A percentile compares a stretch with the other conserved stretches of the same genome.
Conservation (phyloP, 1,140 invertebrate species). For the Drosophila sp. region DNA sequence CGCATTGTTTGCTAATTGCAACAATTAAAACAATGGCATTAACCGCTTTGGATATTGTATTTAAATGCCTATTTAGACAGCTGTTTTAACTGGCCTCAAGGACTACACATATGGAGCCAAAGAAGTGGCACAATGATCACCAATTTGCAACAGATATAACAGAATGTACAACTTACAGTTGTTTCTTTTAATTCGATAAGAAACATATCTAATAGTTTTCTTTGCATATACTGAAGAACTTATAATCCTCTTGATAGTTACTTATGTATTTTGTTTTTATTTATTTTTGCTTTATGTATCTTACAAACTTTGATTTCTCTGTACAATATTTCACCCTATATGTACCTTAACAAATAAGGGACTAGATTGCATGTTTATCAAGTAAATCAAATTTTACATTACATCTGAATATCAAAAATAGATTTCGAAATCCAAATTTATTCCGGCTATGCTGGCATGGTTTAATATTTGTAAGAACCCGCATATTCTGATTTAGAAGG, state of each 20-base stretch:
- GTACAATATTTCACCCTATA: no score
- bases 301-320: no score
- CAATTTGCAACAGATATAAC: background rate
- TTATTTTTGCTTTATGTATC: no score
- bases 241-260: background rate
- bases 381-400: no score
- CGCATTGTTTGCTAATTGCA: slow-evolving; percentile 63
- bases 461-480: background rate
- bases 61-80: slow-evolving; percentile 52
- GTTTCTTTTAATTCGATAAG: background rate
- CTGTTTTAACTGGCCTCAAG: slow-evolving; percentile 48
- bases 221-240: background rate
- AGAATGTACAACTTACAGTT: background rate
- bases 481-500: background rate
- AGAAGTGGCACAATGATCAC: slow-evolving; percentile 9
- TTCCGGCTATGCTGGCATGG: no score
- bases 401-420: no score
- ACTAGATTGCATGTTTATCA: no score
- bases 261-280: no score
- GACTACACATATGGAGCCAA: slow-evolving; percentile 11
- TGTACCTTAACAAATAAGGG: no score
- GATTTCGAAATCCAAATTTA: no score
- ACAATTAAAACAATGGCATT: slow-evolving; percentile 53
- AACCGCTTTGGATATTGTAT: slow-evolving; percentile 44
- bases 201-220: background rate